A percentile compares a stretch with the other conserved stretches of the same genome.
Conservation (phyloP, 2,888 invertebrate species). For the Brachypalpus laphriformis region DNA sequence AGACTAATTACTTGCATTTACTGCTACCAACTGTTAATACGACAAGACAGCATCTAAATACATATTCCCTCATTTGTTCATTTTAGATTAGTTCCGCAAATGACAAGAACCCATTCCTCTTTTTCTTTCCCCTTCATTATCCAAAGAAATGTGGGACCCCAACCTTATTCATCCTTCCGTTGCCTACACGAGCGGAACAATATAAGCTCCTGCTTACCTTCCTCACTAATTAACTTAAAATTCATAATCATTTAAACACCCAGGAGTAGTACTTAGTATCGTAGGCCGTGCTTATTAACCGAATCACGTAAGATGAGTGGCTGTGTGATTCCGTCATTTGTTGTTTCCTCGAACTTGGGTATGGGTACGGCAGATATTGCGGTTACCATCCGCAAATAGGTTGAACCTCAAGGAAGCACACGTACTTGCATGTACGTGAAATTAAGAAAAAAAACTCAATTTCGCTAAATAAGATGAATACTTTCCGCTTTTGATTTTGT, state of each 20-base stretch:
- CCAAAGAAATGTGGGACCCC: background rate
- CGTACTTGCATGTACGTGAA: slow-evolving; percentile 54
- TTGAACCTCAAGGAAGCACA: slow-evolving; percentile 54
- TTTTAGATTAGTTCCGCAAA: background rate
- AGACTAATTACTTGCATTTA: no score
- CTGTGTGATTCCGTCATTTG: slow-evolving; percentile 57
- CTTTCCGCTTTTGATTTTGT: slow-evolving; percentile 66
- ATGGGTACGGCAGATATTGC: slow-evolving; percentile 45
- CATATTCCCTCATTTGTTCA: background rate
- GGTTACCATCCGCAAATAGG: slow-evolving; percentile 63
- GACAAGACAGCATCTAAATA: no score
- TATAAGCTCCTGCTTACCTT: slow-evolving; percentile 1
- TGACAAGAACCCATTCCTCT: background rate
- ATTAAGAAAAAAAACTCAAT: slow-evolving; percentile 29
- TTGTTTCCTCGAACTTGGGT: slow-evolving; percentile 60
- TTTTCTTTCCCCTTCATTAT: background rate
- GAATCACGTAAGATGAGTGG: slow-evolving; percentile 74
- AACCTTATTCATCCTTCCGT: background rate
- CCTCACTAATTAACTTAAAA: slow-evolving; percentile 29
- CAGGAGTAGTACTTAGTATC: slow-evolving; percentile 33
- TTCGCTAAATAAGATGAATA: slow-evolving; percentile 47
- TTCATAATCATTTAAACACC: slow-evolving; percentile 20
- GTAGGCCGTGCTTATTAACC: slow-evolving; percentile 61
- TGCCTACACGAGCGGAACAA: slow-evolving; percentile 47
- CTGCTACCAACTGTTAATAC: no score